These are phyloP conservation scores for Trichosurus vulpecula DNA, from an alignment of 2,797 vertebrate species.

Conservation along the genomic window DNA sequence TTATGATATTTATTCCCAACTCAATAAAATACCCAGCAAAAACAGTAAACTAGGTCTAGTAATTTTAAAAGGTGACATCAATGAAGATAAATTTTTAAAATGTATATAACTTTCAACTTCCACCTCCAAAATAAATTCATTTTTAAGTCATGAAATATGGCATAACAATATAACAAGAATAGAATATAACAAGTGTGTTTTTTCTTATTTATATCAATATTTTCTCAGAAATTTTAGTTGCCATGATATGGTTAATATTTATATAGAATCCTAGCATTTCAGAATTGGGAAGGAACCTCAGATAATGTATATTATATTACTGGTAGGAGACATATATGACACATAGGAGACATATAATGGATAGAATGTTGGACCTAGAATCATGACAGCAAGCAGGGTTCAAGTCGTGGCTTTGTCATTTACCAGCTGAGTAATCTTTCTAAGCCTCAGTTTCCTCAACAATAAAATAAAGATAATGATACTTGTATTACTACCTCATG, in stretches of 20 bases:
- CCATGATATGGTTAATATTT: neutral
- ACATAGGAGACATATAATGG: too few relatives aligned
- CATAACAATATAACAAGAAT: neutral
- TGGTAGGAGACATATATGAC: neutral
- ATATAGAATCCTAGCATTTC: neutral
- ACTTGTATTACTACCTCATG: neutral
- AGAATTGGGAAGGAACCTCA: neutral
- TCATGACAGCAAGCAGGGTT: neutral
- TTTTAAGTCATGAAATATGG: neutral
- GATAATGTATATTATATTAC: neutral
- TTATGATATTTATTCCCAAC: neutral
- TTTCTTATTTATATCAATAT: neutral
- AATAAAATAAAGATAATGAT: neutral
- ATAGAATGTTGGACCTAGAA: neutral
- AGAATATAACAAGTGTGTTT: neutral
- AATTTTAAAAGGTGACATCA: neutral
- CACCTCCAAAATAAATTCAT: neutral
- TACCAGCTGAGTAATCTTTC: neutral
- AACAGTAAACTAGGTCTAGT: neutral
- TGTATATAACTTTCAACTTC: neutral
- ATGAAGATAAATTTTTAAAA: neutral
- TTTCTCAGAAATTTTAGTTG: neutral
- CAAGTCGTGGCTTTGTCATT: neutral
- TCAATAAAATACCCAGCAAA: neutral
- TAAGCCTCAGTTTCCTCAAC: neutral